phyloP scores from a whole-genome alignment of 2,113 vertebrate genomes.

The Puma concolor region DNA sequence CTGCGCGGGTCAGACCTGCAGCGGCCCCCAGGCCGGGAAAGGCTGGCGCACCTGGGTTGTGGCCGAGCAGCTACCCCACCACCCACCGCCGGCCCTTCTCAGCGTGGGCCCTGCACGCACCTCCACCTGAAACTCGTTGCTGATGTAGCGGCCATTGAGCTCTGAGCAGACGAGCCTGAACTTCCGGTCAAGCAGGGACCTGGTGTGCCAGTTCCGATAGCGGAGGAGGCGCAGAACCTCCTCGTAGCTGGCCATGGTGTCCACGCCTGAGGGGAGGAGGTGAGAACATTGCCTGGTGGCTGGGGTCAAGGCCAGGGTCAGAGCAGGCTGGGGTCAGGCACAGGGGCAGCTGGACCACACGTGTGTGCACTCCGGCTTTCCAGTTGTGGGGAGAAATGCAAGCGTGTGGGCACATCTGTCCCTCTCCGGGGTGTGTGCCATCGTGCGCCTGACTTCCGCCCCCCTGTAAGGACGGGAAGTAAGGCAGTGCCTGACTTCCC shows the following conservation, averaged over 20 bases:
- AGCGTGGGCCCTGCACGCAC: slow-evolving; percentile 82
- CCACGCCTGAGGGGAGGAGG: slow-evolving; percentile 89
- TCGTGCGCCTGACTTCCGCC: fast-evolving
- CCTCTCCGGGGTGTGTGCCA: fast-evolving
- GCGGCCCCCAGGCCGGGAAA: not conserved
- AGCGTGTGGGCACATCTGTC: fast-evolving
- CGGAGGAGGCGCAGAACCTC: slow-evolving; percentile 93
- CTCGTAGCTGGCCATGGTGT: slow-evolving; percentile 97
- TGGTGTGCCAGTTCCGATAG: slow-evolving; percentile 95
- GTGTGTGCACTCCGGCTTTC: not conserved
- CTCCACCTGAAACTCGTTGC: slow-evolving; percentile 98
- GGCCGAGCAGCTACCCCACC: fast-evolving
- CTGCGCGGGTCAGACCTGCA: fast-evolving
- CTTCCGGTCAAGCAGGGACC: slow-evolving; percentile 95
- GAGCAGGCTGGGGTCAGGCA: not conserved
- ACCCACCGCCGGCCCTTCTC: not conserved
- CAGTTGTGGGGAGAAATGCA: fast-evolving
- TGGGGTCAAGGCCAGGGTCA: not conserved
- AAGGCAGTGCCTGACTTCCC: no score
- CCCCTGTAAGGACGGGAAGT: not conserved
- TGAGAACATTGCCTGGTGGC: fast-evolving
- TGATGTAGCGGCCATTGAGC: slow-evolving; percentile 97
- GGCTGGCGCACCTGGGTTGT: fast-evolving
- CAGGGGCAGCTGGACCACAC: fast-evolving
- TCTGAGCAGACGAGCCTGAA: slow-evolving; percentile 97